A percentile compares a stretch with the other conserved stretches of the same genome.
Conservation (phyloP, 1,140 invertebrate species). For the Ceratina japonica region DNA sequence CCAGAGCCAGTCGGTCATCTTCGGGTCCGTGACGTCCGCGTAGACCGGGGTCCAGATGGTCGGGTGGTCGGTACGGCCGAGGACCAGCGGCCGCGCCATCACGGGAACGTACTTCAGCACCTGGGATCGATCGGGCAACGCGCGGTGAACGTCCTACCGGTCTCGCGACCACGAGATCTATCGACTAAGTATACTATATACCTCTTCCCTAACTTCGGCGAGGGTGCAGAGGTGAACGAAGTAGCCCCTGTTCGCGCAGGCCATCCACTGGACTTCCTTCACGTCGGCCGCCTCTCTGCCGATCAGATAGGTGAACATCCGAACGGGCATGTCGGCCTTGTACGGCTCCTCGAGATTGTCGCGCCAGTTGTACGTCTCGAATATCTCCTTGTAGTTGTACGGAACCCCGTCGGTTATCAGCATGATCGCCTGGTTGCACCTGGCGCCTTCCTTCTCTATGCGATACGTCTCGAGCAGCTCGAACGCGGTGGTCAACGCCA, state of each 20-base stretch:
- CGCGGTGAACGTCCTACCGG: no score
- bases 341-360: slow-evolving; percentile 86
- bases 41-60: slow-evolving; percentile 95
- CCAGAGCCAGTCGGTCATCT: slow-evolving; percentile 94
- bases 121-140: slow-evolving; percentile 46
- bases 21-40: slow-evolving; percentile 92
- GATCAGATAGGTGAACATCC: slow-evolving; percentile 98
- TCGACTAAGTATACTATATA: slow-evolving; percentile 48
- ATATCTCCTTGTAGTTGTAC: slow-evolving; percentile 94
- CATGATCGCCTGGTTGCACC: slow-evolving; percentile 97
- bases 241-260: slow-evolving; percentile 95
- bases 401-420: slow-evolving; percentile 98
- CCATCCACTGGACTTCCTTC: slow-evolving; percentile 96
- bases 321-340: slow-evolving; percentile 88
- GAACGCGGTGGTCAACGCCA: slow-evolving; percentile 94
- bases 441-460: slow-evolving; percentile 81
- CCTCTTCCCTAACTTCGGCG: slow-evolving; percentile 95
- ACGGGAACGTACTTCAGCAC: slow-evolving; percentile 95
- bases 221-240: slow-evolving; percentile 95
- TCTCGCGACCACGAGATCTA: neutral
- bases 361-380: slow-evolving; percentile 92
- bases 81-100: slow-evolving; percentile 92
- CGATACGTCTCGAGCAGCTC: slow-evolving; percentile 86
- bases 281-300: slow-evolving; percentile 92
- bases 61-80: slow-evolving; percentile 88